These are phyloP conservation scores for Minunthozetes semirufus DNA, from an alignment of 2,888 invertebrate species.

Conservation along the genomic window DNA sequence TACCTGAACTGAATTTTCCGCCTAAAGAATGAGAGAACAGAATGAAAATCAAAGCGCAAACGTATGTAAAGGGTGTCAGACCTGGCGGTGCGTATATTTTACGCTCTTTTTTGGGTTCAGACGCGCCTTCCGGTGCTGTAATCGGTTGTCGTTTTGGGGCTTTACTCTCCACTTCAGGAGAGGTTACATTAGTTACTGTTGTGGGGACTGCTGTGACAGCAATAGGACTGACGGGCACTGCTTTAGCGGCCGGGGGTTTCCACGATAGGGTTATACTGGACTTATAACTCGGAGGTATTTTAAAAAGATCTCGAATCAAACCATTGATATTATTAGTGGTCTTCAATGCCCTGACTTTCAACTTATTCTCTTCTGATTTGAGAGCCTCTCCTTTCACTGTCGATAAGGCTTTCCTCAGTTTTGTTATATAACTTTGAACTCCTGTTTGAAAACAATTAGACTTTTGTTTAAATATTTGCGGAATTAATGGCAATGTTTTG, in stretches of 20 bases:
- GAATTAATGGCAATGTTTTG: background rate
- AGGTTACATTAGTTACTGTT: background rate
- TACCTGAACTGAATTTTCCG: conserved; percentile 6
- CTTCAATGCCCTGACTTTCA: conserved; percentile 63
- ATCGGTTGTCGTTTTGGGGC: conserved; percentile 31
- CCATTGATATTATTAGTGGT: conserved; percentile 87
- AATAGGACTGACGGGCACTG: background rate
- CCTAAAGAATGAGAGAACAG: background rate
- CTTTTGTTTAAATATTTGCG: background rate
- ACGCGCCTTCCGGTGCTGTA: conserved; percentile 34
- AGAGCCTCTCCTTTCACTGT: conserved; percentile 65
- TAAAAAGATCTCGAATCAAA: conserved; percentile 86
- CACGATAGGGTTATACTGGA: conserved; percentile 46
- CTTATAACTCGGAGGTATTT: conserved; percentile 86
- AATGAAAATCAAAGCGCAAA: background rate
- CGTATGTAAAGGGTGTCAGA: too few relatives aligned
- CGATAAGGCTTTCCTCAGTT: conserved; percentile 56
- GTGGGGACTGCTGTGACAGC: background rate
- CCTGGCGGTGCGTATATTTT: conserved; percentile 43
- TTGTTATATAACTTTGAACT: conserved; percentile 75
- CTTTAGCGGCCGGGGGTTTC: conserved; percentile 37
- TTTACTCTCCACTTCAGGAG: background rate
- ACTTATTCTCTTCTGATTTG: conserved; percentile 65
- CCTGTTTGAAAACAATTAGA: background rate
- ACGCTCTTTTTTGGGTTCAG: conserved; percentile 36